Evolutionary conservation across 1,140 invertebrate genomes (phyloP).

Genomic region (Plectrocnemia conspersa): DNA sequence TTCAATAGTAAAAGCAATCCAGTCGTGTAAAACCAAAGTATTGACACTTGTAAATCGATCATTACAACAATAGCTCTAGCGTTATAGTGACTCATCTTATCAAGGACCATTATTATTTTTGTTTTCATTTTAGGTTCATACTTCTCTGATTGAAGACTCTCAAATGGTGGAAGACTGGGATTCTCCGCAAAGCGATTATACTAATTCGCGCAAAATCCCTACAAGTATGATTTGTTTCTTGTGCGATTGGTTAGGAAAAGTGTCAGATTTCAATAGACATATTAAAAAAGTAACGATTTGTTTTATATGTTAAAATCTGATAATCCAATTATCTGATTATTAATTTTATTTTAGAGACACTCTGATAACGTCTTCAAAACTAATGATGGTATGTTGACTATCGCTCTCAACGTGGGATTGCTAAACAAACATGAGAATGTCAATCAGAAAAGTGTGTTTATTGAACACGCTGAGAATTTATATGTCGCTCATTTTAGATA

Average conservation of each 20-base stretch:
- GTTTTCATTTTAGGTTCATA: conserved; percentile 3
- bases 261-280: conserved; percentile 7
- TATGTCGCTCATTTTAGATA: conserved; percentile 5
- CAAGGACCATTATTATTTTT: no score
- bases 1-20: no score
- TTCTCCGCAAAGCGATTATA: conserved; percentile 8
- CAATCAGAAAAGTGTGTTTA: conserved; percentile 1
- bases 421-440: not conserved
- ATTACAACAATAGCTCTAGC: no score
- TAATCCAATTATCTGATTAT: no score
- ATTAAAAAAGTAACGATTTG: conserved; percentile 13
- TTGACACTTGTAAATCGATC: no score
- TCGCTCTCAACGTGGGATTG: conserved; percentile 4
- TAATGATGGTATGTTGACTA: conserved; percentile 2
- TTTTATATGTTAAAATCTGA: no score
- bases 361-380: conserved; percentile 4
- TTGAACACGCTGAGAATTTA: conserved; percentile 3
- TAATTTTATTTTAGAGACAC: conserved; percentile 7
- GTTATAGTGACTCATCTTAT: no score
- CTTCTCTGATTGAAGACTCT: not conserved
- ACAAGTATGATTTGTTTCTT: conserved; percentile 15
- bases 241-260: conserved; percentile 16
- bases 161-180: conserved; percentile 1
- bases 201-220: not conserved
- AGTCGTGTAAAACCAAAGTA: no score